Evolutionary conservation across 2,888 invertebrate species (phyloP).

Genomic region (Danaus chrysippus): DNA sequence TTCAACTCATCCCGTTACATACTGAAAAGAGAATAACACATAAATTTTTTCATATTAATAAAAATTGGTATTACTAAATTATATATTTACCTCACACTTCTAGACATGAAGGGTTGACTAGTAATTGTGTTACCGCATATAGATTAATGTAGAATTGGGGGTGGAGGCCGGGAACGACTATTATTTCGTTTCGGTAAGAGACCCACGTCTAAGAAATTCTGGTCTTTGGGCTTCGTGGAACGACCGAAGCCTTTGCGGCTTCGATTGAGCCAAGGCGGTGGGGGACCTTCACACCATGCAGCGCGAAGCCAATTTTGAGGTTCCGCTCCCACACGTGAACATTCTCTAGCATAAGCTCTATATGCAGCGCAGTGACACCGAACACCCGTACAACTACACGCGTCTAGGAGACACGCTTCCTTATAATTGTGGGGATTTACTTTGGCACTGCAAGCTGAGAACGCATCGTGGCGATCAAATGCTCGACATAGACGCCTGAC

Average conservation of each 20-base stretch:
- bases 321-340: constrained; percentile 86
- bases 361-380: constrained; percentile 94
- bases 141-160: constrained; percentile 62
- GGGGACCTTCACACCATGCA: constrained; percentile 80
- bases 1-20: constrained; percentile 58
- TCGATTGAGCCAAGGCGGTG: constrained; percentile 63
- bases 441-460: constrained; percentile 87
- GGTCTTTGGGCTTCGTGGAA: constrained; percentile 36
- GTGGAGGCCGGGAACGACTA: constrained; percentile 65
- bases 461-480: constrained; percentile 75
- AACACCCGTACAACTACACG: constrained; percentile 90
- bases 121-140: constrained; percentile 53
- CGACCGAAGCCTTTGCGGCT: constrained; percentile 42
- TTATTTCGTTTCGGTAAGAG: constrained; percentile 55
- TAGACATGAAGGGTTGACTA: constrained; percentile 73
- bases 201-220: constrained; percentile 48
- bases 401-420: constrained; percentile 91
- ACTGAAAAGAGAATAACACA: constrained; percentile 44
- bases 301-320: constrained; percentile 85
- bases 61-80: background rate
- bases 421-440: constrained; percentile 90
- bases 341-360: constrained; percentile 93
- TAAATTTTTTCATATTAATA: background rate
- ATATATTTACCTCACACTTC: constrained; percentile 57
- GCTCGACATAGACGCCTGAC: constrained; percentile 75